Evolutionary conservation across 2,797 vertebrate species (phyloP).

Genomic region (Hippoglossus hippoglossus): DNA sequence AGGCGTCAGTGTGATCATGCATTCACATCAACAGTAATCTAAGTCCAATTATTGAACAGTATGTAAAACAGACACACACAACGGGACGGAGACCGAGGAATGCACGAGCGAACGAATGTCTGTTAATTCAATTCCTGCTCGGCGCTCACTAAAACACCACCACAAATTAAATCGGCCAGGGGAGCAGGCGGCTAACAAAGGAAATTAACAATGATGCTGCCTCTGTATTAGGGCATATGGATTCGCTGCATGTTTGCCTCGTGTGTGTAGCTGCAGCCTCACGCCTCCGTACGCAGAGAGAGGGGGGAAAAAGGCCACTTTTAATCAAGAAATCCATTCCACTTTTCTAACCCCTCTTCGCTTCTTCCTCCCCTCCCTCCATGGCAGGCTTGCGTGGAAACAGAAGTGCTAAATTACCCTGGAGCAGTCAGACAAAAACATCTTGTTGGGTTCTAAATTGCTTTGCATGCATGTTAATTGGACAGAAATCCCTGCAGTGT

Average conservation of each 20-base stretch:
- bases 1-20: conserved; percentile 80
- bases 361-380: conserved; percentile 72
- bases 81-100: conserved; percentile 65
- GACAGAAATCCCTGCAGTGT: conserved; percentile 87
- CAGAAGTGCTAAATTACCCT: conserved; percentile 85
- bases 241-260: conserved; percentile 85
- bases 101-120: conserved; percentile 74
- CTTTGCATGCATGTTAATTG: conserved; percentile 90
- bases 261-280: conserved; percentile 67
- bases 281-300: conserved; percentile 67
- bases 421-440: conserved; percentile 88
- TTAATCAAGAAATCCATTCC: conserved; percentile 90
- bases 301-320: conserved; percentile 78
- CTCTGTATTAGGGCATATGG: conserved; percentile 86
- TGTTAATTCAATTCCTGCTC: conserved; percentile 84
- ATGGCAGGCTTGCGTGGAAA: conserved; percentile 78
- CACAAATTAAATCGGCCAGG: conserved; percentile 87
- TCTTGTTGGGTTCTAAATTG: conserved; percentile 89
- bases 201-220: conserved; percentile 87
- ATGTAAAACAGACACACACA: conserved; percentile 74
- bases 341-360: conserved; percentile 79
- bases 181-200: conserved; percentile 85
- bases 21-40: conserved; percentile 85
- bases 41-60: conserved; percentile 85
- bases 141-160: conserved; percentile 81